Conservation (phyloP, 1,140 invertebrate species). For the Choristoneura fumiferana region DNA sequence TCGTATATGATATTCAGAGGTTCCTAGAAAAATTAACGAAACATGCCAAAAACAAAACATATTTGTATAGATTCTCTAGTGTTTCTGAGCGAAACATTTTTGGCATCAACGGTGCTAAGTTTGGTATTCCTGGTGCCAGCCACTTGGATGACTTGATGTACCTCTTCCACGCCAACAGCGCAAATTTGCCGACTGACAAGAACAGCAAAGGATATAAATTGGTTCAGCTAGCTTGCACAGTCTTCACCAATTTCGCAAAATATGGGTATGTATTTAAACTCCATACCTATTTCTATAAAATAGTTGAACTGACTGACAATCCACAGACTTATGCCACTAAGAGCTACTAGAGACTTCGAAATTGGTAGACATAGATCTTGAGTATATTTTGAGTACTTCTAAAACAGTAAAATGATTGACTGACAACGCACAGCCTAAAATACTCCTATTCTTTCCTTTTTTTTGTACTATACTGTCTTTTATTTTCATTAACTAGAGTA, state of each 20-base stretch:
- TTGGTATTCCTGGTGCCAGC: constrained; percentile 36
- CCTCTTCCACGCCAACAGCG: constrained; percentile 42
- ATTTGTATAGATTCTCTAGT: constrained; percentile 43
- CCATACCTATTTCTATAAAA: too few species aligned
- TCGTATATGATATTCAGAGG: constrained; percentile 61
- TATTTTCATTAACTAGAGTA: too few species aligned
- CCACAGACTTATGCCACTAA: too few species aligned
- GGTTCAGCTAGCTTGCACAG: constrained; percentile 58
- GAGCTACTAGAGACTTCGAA: too few species aligned
- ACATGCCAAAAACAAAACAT: constrained; percentile 30
- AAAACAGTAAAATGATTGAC: too few species aligned
- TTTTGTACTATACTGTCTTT: too few species aligned
- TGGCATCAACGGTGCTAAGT: constrained; percentile 26
- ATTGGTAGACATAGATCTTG: too few species aligned
- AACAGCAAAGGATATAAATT: constrained; percentile 46
- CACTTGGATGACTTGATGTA: constrained; percentile 60
- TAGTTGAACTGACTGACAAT: too few species aligned
- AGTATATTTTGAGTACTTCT: too few species aligned
- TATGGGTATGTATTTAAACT: constrained; percentile 52
- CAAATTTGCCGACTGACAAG: constrained; percentile 37
- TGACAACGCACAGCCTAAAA: too few species aligned
- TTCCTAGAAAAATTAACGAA: constrained; percentile 46
- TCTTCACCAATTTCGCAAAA: constrained; percentile 79
- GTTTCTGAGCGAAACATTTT: constrained; percentile 43
- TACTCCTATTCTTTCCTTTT: too few species aligned